Base-by-base conservation (phyloP, 2,113 vertebrate species). In the Mormoops blainvillei region DNA sequence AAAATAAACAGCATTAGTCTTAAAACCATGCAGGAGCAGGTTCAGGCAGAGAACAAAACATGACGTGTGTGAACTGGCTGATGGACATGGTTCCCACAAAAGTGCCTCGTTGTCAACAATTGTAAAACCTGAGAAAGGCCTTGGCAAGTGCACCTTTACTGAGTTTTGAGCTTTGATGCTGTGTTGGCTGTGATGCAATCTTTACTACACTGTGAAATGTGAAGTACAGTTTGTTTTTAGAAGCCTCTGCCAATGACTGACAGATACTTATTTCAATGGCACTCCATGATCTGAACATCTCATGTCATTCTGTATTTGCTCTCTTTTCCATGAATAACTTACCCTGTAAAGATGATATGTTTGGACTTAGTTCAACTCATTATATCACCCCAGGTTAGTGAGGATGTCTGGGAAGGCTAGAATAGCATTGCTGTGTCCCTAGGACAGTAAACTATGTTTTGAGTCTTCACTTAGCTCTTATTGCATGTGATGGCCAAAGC, bases 1-100 rank as follows among this genome's bases (percentile, higher is more conserved):
- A 97, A 97, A 98, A 96, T 94, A 98, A 97, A 94, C 50, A 96
- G 36, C 67, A 92, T 91, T 63, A 33, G 95, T 97, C 70, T 70
- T 67, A 89, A 92, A 87, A 87, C 77, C 48, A 41, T 94, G 87
- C 77, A 92, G 82, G 70, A 96, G 97, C 94, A 97, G 96, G 95
- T 97, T 97, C 81, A 77, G 81, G 87, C 82, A 92, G 52, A 80
- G 70, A 89, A 50, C 76, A 95, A 88, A 98, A 89, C 70, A 61
- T 13, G 33, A 70, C 88, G 36, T 0, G 3, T 16, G 45, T 19
- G 36, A 73, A 94, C 94, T 95, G 96, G 88, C 80, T 3, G 56
- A 70, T 77, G 14, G 83, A 63, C 56, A 5, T 10, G 58, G 22
- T 16, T 96, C 91, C 91, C 84, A 81, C 86, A 97, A 96, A 54